These are phyloP conservation scores for Aproaerema taeniolella DNA, from an alignment of 2,888 invertebrate genomes.

Conservation along the genomic window DNA sequence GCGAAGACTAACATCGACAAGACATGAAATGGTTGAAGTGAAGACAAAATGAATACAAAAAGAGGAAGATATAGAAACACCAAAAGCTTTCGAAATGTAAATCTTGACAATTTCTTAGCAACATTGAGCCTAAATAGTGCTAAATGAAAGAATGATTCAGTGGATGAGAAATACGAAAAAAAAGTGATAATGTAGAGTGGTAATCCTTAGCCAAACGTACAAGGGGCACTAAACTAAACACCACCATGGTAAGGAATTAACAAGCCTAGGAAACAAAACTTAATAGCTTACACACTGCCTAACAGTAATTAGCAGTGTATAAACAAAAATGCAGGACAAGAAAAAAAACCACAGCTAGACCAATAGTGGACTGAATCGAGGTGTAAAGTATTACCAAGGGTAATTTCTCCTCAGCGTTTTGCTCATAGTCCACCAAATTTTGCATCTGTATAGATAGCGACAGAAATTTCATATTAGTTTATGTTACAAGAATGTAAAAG, in stretches of 20 bases:
- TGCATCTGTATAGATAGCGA: constrained; percentile 82
- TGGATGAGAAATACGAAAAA: constrained; percentile 6
- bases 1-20: too few relatives aligned
- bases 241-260: constrained; percentile 11
- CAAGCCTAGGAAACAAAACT: constrained; percentile 4
- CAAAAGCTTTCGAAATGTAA: constrained; percentile 29
- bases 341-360: constrained; percentile 40
- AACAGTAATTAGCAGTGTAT: constrained; percentile 3
- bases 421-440: constrained; percentile 92
- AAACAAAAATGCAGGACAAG: constrained; percentile 21
- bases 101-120: constrained; percentile 16
- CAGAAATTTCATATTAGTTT: constrained; percentile 64
- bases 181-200: constrained; percentile 19
- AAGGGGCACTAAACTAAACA: constrained; percentile 25
- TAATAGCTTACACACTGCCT: constrained; percentile 3
- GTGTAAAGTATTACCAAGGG: constrained; percentile 85
- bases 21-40: constrained; percentile 2
- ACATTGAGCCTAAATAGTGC: constrained; percentile 6
- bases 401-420: constrained; percentile 92
- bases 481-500: constrained; percentile 25
- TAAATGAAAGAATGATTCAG: constrained; percentile 4
- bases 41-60: not conserved
- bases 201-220: constrained; percentile 21
- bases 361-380: constrained; percentile 58
- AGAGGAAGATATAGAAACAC: constrained; percentile 21